Evolutionary conservation across 2,888 invertebrate species (phyloP).

Genomic region (Epinotia demarniana): DNA sequence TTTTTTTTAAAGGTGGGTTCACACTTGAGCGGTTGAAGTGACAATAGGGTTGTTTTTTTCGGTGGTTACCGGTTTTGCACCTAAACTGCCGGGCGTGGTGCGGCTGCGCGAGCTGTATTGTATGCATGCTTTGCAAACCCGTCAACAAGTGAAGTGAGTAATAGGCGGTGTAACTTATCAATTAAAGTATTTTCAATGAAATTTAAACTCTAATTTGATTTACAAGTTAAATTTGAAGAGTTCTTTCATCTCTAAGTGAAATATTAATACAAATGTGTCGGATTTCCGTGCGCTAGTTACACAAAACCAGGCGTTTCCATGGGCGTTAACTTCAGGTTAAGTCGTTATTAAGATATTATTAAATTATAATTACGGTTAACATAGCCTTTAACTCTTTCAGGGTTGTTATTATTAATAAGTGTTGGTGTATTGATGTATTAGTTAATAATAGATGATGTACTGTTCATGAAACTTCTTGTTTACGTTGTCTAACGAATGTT

Average conservation of each 20-base stretch:
- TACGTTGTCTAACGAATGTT: constrained; percentile 53
- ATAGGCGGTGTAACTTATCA: constrained; percentile 65
- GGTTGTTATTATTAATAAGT: constrained; percentile 2
- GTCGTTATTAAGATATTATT: constrained; percentile 73
- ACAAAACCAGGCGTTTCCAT: constrained; percentile 69
- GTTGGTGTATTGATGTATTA: not conserved
- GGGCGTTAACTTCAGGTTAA: constrained; percentile 82
- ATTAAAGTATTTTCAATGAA: constrained; percentile 60
- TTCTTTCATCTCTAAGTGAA: constrained; percentile 49
- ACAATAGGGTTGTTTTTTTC: constrained; percentile 39
- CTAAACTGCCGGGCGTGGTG: constrained; percentile 78
- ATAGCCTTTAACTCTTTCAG: constrained; percentile 52
- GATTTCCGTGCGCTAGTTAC: constrained; percentile 55
- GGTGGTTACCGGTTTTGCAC: constrained; percentile 56
- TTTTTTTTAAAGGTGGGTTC: not conserved
- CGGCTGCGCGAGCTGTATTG: constrained; percentile 75
- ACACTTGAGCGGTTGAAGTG: not conserved
- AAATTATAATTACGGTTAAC: constrained; percentile 73
- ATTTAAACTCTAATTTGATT: constrained; percentile 48
- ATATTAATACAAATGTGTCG: constrained; percentile 55
- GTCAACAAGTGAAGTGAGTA: constrained; percentile 69
- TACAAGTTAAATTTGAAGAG: constrained; percentile 45
- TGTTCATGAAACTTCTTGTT: constrained; percentile 47
- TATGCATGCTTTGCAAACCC: constrained; percentile 59
- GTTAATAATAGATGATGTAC: not conserved